A percentile compares a stretch with the other conserved stretches of the same genome.
phyloP scores from a whole-genome alignment of 2,888 invertebrate genomes.

The Papilio gigon region DNA sequence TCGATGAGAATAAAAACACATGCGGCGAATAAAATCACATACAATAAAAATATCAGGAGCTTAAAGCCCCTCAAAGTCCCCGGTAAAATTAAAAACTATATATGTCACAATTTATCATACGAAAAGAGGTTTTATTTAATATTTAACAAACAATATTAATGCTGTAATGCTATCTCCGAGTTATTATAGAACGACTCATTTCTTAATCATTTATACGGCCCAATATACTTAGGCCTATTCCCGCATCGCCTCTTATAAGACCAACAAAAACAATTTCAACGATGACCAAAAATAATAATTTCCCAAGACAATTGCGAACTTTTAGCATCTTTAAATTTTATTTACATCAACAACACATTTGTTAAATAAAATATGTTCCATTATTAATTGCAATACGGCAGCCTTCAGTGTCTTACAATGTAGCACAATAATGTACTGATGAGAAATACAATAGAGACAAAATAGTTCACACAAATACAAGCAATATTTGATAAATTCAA shows the following conservation, averaged over 20 bases:
- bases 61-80: background rate
- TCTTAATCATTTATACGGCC: conserved; percentile 12
- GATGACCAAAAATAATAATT: background rate
- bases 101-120: conserved; percentile 8
- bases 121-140: background rate
- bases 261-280: conserved; percentile 16
- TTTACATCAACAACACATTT: conserved; percentile 3
- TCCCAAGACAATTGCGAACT: background rate
- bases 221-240: conserved; percentile 3
- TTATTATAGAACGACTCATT: background rate
- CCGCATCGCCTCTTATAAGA: background rate
- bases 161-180: background rate
- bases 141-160: background rate
- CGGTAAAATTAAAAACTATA: conserved; percentile 9
- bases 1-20: conserved; percentile 59
- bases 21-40: conserved; percentile 4
- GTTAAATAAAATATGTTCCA: background rate
- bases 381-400: background rate
- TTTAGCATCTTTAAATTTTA: background rate
- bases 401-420: background rate
- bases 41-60: conserved; percentile 13
- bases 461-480: background rate
- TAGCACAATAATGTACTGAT: background rate
- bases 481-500: background rate
- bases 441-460: background rate